Base-by-base conservation (phyloP, 2,797 vertebrate genomes). In the Cyprinella venusta region DNA sequence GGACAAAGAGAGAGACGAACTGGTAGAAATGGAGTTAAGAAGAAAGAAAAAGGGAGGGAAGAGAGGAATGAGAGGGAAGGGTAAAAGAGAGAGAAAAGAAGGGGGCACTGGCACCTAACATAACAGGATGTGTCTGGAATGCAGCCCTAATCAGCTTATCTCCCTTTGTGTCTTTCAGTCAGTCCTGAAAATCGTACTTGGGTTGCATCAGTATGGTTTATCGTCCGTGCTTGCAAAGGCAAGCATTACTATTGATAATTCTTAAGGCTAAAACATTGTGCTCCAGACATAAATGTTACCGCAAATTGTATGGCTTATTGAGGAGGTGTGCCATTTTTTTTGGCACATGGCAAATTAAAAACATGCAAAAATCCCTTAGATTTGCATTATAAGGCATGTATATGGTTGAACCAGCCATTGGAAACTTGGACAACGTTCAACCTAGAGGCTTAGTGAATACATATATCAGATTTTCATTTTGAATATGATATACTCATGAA, bases 101-200 rank as follows among this genome's bases (percentile, higher is more conserved):
- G 85, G 71, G 63, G 84, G 79, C 80, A 86, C 89, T 78, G 80
- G 82, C 83, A 89, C 85, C 86, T 86, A 89, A 87, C 90, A 86
- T 81, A 82, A 89, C 90, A 92, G 91, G 90, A 92, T 88, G 85
- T 81, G 83, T 83, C 77, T 89, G 88, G 87, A 89, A 92, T 90
- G 90, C 83, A 79, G 54, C 85, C 84, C 88, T 92, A 92, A 94
- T 93, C 91, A 92, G 92, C 91, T 94, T 92, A 92, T 91, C 88
- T 91, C 86, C 64, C 84, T 80, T 84, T 86, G 76, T 88, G 75
- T 77, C 75, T 76, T 64, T 42, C 80, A 76, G 68, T 87, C 45
- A 70, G 80, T 67, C 70, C 45, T 83, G 75, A 82, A 82, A 65
- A 81, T 77, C n/a, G 33, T 68, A 30, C 54, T 19, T 59, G 79